phyloP scores from a whole-genome alignment of 2,113 vertebrate species.

The Leptosomus discolor region DNA sequence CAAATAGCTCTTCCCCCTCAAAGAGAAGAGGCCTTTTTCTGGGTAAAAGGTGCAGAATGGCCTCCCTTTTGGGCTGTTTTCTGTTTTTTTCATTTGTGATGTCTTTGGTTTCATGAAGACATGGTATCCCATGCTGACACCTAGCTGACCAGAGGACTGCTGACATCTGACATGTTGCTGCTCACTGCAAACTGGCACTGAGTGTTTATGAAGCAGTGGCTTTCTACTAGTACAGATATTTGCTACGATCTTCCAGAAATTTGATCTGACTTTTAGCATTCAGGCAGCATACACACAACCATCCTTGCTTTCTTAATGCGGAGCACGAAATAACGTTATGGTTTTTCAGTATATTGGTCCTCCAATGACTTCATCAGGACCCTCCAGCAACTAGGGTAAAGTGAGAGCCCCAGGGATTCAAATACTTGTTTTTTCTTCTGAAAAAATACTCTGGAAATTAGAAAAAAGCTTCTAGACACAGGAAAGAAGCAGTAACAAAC shows the following conservation, averaged over 20 bases:
- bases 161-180: background rate
- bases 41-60: background rate
- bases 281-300: background rate
- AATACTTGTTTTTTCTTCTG: background rate
- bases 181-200: accelerated
- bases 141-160: background rate
- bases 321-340: background rate
- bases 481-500: background rate
- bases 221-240: background rate
- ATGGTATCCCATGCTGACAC: accelerated
- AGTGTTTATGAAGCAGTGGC: background rate
- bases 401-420: background rate
- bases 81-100: background rate
- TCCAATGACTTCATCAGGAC: background rate
- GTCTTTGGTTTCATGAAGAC: background rate
- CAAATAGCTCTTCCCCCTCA: background rate
- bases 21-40: background rate
- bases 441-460: background rate
- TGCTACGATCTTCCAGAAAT: background rate
- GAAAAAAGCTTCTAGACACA: background rate
- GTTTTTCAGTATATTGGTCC: background rate
- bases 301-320: background rate
- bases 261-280: background rate
- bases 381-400: background rate
- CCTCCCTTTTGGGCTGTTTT: background rate